Conservation (phyloP, 1,140 invertebrate genomes). For the Heliconius hewitsoni region DNA sequence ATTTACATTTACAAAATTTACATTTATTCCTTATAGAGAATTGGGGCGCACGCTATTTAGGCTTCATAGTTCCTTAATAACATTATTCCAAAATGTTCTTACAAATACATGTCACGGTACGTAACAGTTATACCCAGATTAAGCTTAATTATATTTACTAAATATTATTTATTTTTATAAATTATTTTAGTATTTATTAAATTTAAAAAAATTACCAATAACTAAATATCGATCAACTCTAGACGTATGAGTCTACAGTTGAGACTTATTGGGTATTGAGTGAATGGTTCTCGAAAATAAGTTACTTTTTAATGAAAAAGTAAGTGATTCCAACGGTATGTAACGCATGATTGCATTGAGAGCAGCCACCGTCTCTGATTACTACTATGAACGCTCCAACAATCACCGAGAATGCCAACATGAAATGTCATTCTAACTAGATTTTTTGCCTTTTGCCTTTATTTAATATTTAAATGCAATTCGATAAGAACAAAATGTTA, state of each 20-base stretch:
- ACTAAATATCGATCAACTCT: not conserved
- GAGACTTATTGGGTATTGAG: no score
- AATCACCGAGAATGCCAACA: constrained; percentile 24
- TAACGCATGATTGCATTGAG: constrained; percentile 32
- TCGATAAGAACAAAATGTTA: not conserved
- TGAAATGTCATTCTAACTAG: constrained; percentile 25
- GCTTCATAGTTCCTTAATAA: constrained; percentile 33
- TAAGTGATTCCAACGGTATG: constrained; percentile 24
- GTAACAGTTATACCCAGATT: not conserved
- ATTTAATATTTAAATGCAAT: constrained; percentile 3
- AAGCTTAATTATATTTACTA: not conserved
- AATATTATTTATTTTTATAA: not conserved
- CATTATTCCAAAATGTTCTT: not conserved
- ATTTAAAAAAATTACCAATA: not conserved
- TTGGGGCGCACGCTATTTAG: constrained; percentile 31
- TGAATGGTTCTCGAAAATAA: not conserved
- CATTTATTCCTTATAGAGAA: constrained; percentile 30
- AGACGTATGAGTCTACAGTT: no score
- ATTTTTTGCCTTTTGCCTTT: constrained; percentile 14
- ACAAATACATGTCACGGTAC: not conserved
- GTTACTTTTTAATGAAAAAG: constrained; percentile 7
- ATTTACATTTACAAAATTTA: constrained; percentile 33
- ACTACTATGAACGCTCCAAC: constrained; percentile 27
- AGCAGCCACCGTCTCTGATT: constrained; percentile 31
- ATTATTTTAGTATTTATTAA: no score